Evolutionary conservation across 2,113 vertebrate species (phyloP), one percentile per base, ranked within the genome.

Genomic region (Enhydra lutris): DNA sequence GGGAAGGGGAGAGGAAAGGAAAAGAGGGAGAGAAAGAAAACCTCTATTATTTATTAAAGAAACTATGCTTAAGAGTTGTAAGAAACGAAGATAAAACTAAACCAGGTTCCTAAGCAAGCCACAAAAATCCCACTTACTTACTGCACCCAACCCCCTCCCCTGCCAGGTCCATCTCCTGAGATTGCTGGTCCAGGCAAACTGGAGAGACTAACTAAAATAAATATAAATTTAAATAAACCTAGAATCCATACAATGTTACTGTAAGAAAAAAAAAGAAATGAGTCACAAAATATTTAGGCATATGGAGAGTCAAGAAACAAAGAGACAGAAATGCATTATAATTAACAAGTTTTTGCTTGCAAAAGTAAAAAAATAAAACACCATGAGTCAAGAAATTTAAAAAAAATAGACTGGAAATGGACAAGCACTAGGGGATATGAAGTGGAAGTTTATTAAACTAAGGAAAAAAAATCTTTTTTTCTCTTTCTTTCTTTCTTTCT

Each of bases 111-210:
- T 17, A 10, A 63, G 12, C 55, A 29, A 69, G 36, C 20, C 8
- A 42, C 76, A 4, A 1, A 23, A 5, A 13, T 23, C 15, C 26
- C 52, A 65, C 21, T 3, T n/a, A 0, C 20, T 11, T 21, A 26
- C 39, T 42, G 42, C 6, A 6, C 15, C 71, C 71, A 47, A 47
- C 42, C 36, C 17, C 45, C 26, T 78, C 29, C 1, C 10, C 31
- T 15, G 2, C 63, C 29, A 1, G 34, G 13, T 26, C 11, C 7
- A 10, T 52, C 39, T 47, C 55, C 47, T 45, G 71, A 42, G 6
- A 1, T 13, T 47, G 20, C 14, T 65, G 59, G 71, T 67, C 12
- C 45, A 34, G 9, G 26, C 13, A 39, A 2, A 69, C 50, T 26
- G 7, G 42, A 78, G 29, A 21, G 31, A 26, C 47, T 57, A 89